These are phyloP conservation scores for Hypocryptadius cinnamomeus DNA, from an alignment of 2,113 vertebrate species.

Conservation along the genomic window DNA sequence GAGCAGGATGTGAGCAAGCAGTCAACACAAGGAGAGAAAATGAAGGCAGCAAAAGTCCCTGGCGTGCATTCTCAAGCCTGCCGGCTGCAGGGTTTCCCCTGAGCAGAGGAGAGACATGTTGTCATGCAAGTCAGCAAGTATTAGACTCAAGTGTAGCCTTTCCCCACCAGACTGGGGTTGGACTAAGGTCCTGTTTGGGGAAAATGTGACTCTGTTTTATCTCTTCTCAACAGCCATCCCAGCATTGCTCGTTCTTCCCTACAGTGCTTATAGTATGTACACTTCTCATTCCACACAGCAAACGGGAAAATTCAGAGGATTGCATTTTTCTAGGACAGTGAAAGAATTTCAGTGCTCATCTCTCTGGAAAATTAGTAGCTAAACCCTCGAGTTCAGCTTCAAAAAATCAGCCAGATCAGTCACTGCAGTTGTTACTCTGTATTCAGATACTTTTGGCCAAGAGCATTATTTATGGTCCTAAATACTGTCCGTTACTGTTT, in stretches of 20 bases:
- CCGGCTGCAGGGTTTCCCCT: neutral
- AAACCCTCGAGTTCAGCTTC: neutral
- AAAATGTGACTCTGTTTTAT: neutral
- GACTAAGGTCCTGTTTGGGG: neutral
- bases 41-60: neutral
- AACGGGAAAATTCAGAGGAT: neutral
- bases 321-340: neutral
- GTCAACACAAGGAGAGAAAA: neutral
- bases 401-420: neutral
- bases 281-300: neutral
- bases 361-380: neutral
- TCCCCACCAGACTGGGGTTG: neutral
- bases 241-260: neutral
- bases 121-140: neutral
- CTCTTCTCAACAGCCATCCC: neutral
- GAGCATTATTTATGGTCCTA: neutral
- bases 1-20: neutral
- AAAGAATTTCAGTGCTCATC: neutral
- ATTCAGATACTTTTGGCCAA: neutral
- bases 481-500: neutral
- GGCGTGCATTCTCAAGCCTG: neutral
- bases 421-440: neutral
- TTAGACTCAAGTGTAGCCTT: neutral
- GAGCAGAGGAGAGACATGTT: rapidly evolving
- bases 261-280: neutral